Conservation (phyloP, 2,888 invertebrate genomes). For the Oscheius onirici region DNA sequence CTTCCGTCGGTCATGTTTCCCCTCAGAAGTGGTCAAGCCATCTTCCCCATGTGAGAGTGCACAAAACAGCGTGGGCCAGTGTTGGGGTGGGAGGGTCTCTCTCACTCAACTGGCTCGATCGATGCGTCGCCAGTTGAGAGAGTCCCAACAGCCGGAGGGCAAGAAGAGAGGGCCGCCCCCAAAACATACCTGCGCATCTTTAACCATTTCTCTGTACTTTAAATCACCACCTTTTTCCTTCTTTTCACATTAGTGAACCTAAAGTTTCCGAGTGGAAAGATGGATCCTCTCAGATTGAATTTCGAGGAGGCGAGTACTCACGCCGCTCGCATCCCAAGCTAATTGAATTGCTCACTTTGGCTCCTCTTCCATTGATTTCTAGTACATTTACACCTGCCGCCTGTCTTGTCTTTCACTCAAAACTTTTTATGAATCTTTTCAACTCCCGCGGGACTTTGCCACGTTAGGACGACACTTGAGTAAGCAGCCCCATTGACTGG, state of each 20-base stretch:
- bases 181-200: constrained; percentile 31
- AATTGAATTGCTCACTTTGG: constrained; percentile 2
- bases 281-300: too few species aligned
- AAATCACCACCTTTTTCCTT: neutral
- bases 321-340: neutral
- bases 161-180: constrained; percentile 21
- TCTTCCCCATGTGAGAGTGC: neutral
- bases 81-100: constrained; percentile 11
- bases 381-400: constrained; percentile 6
- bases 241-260: too few species aligned
- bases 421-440: constrained; percentile 2
- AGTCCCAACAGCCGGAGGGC: constrained; percentile 12
- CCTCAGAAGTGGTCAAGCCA: constrained; percentile 6
- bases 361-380: constrained; percentile 24
- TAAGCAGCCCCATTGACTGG: too few species aligned
- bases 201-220: constrained; percentile 18
- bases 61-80: neutral
- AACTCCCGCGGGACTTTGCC: neutral
- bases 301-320: too few species aligned
- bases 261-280: too few species aligned
- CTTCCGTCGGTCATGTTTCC: neutral
- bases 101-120: constrained; percentile 26
- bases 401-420: constrained; percentile 12
- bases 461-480: too few species aligned
- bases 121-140: constrained; percentile 19